Percentiles rank a stretch among this genome's conserved stretches.
These are phyloP conservation scores for Syngnathus acus DNA, from an alignment of 2,797 vertebrate genomes.

Conservation along the genomic window DNA sequence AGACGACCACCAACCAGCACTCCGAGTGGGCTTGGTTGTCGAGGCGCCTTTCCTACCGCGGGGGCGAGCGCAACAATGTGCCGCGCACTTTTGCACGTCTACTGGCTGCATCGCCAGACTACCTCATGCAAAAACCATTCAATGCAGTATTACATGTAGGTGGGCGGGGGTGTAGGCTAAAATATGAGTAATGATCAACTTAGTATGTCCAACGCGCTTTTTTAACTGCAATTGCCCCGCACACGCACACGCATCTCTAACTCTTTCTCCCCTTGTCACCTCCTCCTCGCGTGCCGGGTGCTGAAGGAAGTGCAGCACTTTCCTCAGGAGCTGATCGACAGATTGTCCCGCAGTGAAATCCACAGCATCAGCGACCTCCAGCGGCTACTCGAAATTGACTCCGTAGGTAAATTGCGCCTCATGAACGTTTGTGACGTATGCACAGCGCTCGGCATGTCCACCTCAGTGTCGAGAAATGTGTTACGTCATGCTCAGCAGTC, in stretches of 20 bases:
- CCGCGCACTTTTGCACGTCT: background rate
- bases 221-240: slow-evolving; percentile 31
- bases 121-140: background rate
- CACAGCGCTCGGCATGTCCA: too few relatives aligned
- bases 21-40: background rate
- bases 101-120: background rate
- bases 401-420: slow-evolving; percentile 94
- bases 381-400: slow-evolving; percentile 96
- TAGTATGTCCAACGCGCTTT: background rate
- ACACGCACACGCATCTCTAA: background rate
- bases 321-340: slow-evolving; percentile 91
- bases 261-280: background rate
- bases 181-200: too few relatives aligned
- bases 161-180: too few relatives aligned
- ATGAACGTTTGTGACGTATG: slow-evolving; percentile 36
- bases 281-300: background rate
- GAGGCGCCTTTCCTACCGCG: background rate
- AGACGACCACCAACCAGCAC: background rate
- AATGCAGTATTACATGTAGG: background rate
- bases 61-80: slow-evolving; percentile 10
- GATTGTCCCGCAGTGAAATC: slow-evolving; percentile 92
- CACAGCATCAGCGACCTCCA: slow-evolving; percentile 98
- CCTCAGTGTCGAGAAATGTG: too few relatives aligned
- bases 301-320: slow-evolving; percentile 87
- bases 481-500: too few relatives aligned